Percentiles rank a stretch among this genome's conserved stretches.
These are phyloP conservation scores for Seriola quinqueradiata DNA, from an alignment of 2,113 vertebrate genomes.

Conservation along the genomic window DNA sequence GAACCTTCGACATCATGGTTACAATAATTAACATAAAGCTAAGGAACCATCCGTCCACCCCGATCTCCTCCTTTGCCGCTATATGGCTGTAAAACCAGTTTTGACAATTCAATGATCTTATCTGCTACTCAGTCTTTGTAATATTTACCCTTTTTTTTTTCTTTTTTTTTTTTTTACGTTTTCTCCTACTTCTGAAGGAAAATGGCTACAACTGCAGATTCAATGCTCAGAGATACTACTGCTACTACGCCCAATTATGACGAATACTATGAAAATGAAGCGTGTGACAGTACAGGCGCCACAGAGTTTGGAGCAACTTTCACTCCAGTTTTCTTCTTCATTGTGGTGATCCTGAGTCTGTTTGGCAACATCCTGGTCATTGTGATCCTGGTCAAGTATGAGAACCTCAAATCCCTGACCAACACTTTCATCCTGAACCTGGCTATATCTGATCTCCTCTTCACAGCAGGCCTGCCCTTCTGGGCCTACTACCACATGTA, in stretches of 20 bases:
- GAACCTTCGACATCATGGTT: no score
- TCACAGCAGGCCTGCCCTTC: conserved; percentile 90
- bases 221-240: no score
- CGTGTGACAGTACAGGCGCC: conserved; percentile 76
- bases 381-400: conserved; percentile 89
- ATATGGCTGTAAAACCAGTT: no score
- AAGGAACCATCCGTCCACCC: no score
- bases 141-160: background rate
- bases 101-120: no score
- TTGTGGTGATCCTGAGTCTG: conserved; percentile 88
- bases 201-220: conserved; percentile 18
- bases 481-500: conserved; percentile 82
- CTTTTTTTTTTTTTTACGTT: background rate
- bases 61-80: no score
- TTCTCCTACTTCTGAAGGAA: conserved; percentile 14
- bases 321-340: conserved; percentile 83
- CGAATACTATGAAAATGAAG: fast-evolving
- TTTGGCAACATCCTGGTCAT: conserved; percentile 91
- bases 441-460: conserved; percentile 91
- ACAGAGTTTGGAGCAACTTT: conserved; percentile 62
- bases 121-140: no score
- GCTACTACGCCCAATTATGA: fast-evolving
- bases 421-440: conserved; percentile 93
- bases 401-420: conserved; percentile 89
- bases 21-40: no score